These are phyloP conservation scores for Lagodon rhomboides DNA, from an alignment of 2,797 vertebrate species.

Conservation along the genomic window DNA sequence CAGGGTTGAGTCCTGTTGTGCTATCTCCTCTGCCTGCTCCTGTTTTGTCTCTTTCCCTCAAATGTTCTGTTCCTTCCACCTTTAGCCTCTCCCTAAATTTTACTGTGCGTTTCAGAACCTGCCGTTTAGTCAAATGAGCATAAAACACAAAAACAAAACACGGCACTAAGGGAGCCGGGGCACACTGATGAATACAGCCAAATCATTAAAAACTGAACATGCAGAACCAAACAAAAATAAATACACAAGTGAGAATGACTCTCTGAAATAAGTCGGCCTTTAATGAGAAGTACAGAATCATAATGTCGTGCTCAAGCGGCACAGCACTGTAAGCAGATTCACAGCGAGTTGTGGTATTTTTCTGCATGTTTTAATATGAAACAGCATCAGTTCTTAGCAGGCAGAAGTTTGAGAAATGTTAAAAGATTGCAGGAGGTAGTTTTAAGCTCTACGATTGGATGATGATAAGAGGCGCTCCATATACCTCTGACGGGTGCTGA, in stretches of 20 bases:
- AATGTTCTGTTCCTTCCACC: neutral
- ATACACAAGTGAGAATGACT: neutral
- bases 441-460: slow-evolving; percentile 56
- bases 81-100: neutral
- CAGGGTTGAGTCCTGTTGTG: slow-evolving; percentile 3
- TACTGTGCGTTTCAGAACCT: neutral
- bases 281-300: neutral
- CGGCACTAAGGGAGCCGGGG: neutral
- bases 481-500: slow-evolving; percentile 39
- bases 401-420: slow-evolving; percentile 19
- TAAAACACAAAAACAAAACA: neutral
- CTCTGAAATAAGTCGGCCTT: neutral
- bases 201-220: neutral
- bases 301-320: neutral
- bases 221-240: neutral
- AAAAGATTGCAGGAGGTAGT: slow-evolving; percentile 31
- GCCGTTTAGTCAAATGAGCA: slow-evolving; percentile 8
- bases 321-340: neutral
- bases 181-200: neutral
- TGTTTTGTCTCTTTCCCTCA: slow-evolving; percentile 18
- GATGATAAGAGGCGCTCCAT: slow-evolving; percentile 43
- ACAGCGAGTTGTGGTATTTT: neutral
- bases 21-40: slow-evolving; percentile 29
- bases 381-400: slow-evolving; percentile 7
- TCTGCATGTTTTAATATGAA: neutral